Base-by-base conservation (phyloP, 2,113 vertebrate genomes). In the Ceyx melanurus region DNA sequence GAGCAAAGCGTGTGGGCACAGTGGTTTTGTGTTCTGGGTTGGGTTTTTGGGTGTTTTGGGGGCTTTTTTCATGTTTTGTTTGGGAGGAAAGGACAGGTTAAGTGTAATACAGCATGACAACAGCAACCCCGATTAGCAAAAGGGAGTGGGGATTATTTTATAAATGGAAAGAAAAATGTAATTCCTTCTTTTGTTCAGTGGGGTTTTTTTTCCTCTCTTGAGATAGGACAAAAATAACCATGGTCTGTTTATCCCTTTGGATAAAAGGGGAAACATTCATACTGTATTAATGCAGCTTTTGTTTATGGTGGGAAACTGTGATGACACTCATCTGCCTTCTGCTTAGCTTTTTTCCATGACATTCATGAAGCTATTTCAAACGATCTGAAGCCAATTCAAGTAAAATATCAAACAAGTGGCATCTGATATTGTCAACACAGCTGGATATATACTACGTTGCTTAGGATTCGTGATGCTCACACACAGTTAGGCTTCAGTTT, bases 301-400 rank as follows among this genome's bases (percentile, higher is more conserved):
- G 96, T 96, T 94, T 89, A 82, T 83, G 92, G 56, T 86, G 86
- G 65, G 94, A 88, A 89, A 82, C 89, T 53, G 46, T 15, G 64
- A 88, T 94, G 91, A 91, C 85, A 93, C 75, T 48, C 82, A 64
- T 89, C 89, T 95, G 86, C 96, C 71, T 95, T 89, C 84, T 94
- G 96, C 81, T 94, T 71, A 33, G 64, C 72, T 77, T 89, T 96
- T 92, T 87, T 80, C 93, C 56, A 7, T 94, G 87, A 80, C 82
- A 93, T 95, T 94, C 56, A 66, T 93, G 87, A 81, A 95, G 65
- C 68, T 86, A 8, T 95, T 96, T 91, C 64, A 35, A 82, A 92
- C 66, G 75, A 82, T 82, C 74, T 58, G 51, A 60, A 93, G 72
- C 64, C 82, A 77, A 64, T 74, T 94, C 0, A 11, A 92, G 92